Conservation (phyloP, 2,113 vertebrate genomes). For the Pelmatolapia mariae region DNA sequence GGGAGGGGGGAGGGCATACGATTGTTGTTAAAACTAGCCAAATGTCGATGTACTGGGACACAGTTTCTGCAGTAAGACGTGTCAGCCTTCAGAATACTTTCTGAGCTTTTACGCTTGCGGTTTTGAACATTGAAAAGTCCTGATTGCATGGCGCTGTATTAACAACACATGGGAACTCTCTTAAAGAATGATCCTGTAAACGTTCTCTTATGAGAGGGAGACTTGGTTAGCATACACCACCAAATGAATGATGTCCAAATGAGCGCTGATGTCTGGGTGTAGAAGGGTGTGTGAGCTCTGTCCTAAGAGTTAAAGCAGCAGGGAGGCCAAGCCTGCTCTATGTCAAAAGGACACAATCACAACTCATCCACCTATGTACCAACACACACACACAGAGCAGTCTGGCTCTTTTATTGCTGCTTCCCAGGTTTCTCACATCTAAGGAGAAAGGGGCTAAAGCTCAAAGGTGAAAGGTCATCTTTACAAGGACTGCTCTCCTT, state of each 20-base stretch:
- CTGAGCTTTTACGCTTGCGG: not conserved
- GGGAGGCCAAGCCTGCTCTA: slow-evolving; percentile 26
- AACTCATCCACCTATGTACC: not conserved
- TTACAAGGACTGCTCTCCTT: slow-evolving; percentile 30
- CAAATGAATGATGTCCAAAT: not conserved
- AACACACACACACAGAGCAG: not conserved
- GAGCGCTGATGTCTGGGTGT: not conserved
- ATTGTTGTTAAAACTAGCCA: not conserved
- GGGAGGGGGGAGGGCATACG: not conserved
- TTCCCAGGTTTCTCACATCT: slow-evolving; percentile 51
- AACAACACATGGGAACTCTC: slow-evolving; percentile 26
- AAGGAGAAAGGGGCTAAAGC: slow-evolving; percentile 21
- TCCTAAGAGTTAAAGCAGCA: slow-evolving; percentile 11
- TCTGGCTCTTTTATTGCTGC: slow-evolving; percentile 40
- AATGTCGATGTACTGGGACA: not conserved
- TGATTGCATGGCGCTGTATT: not conserved
- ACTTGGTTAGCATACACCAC: not conserved
- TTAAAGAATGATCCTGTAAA: not conserved
- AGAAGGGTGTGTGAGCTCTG: not conserved
- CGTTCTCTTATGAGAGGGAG: not conserved
- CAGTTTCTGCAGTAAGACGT: not conserved
- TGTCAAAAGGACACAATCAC: slow-evolving; percentile 40
- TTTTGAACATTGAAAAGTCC: not conserved
- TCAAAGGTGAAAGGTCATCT: slow-evolving; percentile 62
- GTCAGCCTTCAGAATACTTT: not conserved